Evolutionary conservation across 2,113 vertebrate species (phyloP).

Genomic region (Phocoena sinus): DNA sequence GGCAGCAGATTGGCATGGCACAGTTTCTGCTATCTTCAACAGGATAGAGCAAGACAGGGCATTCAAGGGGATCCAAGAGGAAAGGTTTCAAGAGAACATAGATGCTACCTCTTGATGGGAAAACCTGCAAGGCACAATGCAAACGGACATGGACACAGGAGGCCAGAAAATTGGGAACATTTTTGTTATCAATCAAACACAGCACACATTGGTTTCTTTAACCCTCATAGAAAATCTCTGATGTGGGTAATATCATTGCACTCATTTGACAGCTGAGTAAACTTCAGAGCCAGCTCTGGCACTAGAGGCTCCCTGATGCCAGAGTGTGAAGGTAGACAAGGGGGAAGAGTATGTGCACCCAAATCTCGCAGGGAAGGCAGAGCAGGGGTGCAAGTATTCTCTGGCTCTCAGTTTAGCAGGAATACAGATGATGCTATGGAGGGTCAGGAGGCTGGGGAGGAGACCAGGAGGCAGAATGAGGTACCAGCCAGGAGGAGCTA

Average conservation of each 20-base stretch:
- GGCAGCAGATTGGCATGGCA: too few relatives aligned
- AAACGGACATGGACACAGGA: neutral
- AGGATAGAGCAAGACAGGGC: neutral
- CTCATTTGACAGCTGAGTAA: neutral
- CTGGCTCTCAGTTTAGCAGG: too few relatives aligned
- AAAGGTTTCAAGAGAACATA: neutral
- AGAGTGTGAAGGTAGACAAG: neutral
- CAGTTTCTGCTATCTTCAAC: neutral
- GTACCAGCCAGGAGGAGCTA: neutral
- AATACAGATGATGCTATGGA: too few relatives aligned
- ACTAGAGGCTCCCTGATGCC: neutral
- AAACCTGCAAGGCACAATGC: neutral
- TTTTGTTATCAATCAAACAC: neutral
- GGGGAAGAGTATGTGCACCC: too few relatives aligned
- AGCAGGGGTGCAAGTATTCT: rapidly evolving
- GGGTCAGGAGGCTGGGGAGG: neutral
- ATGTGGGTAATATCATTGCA: neutral
- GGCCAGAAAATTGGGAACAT: neutral
- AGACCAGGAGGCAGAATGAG: neutral
- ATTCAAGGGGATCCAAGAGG: neutral
- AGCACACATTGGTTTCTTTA: neutral
- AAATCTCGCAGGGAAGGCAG: neutral
- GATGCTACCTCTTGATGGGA: neutral
- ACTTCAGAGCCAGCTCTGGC: neutral
- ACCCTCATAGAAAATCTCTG: neutral